Conservation (phyloP, 2,888 invertebrate genomes). For the Pollenia griseotomentosa region DNA sequence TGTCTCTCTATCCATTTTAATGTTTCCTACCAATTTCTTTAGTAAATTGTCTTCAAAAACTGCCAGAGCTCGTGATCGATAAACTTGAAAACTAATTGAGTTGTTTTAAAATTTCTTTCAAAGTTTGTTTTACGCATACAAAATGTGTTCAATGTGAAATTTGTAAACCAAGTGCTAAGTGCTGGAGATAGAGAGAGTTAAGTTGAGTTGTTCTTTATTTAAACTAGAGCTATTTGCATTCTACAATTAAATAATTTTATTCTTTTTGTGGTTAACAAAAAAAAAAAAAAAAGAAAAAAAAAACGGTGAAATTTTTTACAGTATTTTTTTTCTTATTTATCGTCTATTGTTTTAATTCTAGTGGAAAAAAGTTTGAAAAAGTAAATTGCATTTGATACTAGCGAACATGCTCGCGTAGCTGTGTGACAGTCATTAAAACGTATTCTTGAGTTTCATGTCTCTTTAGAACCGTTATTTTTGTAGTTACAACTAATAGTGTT, state of each 20-base stretch:
- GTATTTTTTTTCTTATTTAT: constrained; percentile 34
- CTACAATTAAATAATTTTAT: constrained; percentile 47
- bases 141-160: constrained; percentile 46
- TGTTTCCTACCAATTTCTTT: constrained; percentile 3
- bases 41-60: constrained; percentile 26
- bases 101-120: constrained; percentile 18
- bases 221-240: neutral
- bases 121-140: constrained; percentile 34
- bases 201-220: neutral
- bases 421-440: constrained; percentile 40
- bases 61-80: constrained; percentile 26
- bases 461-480: constrained; percentile 48
- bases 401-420: neutral
- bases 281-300: constrained; percentile 2
- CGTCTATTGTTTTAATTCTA: constrained; percentile 39
- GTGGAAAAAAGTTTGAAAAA: constrained; percentile 9
- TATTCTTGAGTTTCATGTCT: constrained; percentile 43
- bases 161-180: neutral
- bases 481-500: constrained; percentile 27
- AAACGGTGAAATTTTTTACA: constrained; percentile 48
- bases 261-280: constrained; percentile 32
- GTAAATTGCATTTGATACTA: constrained; percentile 55
- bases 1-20: constrained; percentile 9
- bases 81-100: constrained; percentile 50
- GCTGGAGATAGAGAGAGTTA: neutral